Percentiles rank a stretch among this genome's conserved stretches.
These are phyloP conservation scores for Euphonia xanthogaster DNA, from an alignment of 2,797 vertebrate species.

Conservation along the genomic window DNA sequence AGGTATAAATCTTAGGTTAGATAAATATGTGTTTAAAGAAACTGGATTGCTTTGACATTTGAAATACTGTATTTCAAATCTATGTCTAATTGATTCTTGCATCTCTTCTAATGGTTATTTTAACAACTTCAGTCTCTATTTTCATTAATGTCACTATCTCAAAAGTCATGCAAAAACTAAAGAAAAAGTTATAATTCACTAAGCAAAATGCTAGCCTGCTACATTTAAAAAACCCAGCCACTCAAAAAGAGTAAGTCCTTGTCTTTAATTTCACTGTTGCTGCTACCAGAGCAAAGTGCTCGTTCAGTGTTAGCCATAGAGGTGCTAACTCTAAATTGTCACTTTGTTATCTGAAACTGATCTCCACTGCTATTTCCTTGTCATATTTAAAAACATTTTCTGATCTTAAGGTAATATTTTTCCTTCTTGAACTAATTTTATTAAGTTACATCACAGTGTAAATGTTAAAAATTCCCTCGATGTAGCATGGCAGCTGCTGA, in stretches of 20 bases:
- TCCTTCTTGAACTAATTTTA: neutral
- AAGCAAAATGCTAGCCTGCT: neutral
- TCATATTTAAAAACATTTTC: neutral
- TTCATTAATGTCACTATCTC: neutral
- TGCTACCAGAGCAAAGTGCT: neutral
- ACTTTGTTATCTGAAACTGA: neutral
- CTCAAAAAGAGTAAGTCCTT: neutral
- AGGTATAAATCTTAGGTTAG: neutral
- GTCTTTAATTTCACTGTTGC: neutral
- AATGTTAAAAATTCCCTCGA: neutral
- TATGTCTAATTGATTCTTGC: neutral
- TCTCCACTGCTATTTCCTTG: neutral
- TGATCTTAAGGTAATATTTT: neutral
- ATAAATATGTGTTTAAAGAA: neutral
- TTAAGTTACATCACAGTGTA: neutral
- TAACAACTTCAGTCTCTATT: neutral
- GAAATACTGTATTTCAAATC: neutral
- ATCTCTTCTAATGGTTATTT: neutral
- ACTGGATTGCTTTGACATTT: slow-evolving; percentile 4
- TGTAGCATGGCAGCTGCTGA: neutral
- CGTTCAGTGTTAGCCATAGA: neutral
- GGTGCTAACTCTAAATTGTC: neutral
- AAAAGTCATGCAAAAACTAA: neutral
- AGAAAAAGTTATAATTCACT: neutral
- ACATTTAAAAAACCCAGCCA: neutral